Evolutionary conservation across 2,888 invertebrate genomes (phyloP), one percentile per base, ranked within the genome.

Genomic region (Eutolmus rufibarbis): DNA sequence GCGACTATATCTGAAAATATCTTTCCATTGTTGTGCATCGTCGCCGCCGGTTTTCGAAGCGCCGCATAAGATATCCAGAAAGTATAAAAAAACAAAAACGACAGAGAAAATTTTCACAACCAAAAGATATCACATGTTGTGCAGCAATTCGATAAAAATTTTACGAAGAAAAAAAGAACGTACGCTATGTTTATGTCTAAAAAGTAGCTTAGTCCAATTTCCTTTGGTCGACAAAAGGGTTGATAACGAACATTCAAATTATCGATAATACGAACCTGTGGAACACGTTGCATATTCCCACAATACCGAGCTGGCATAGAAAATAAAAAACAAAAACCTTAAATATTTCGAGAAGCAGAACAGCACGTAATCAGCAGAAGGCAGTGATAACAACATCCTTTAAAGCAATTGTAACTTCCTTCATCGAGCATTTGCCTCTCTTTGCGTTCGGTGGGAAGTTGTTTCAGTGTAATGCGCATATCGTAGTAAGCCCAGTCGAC

Each of bases 341-440:
- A 66, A 66, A 66, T 66, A 23, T 66, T 82, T 34, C 74, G 31
- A 43, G 43, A 86, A 78, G 40, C 51, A 66, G 77, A 57, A 79
- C 34, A 79, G 66, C 40, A 40, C 43, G n/a, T 57, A 86, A 77
- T 77, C 86, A 77, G 40, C 34, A 56, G 14, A 57, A 16, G n/a
- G 51, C n/a, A 28, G 43, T 81, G 89, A 89, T 89, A 89, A 88
- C 77, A 34, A 89, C 89, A 89, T 89, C 89, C 89, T 89, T 89
- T 88, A 51, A 51, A 43, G 66, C 46, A 79, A 81, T 81, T 46
- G 77, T 57, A 84, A 82, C 84, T 87, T 85, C 77, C 86, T 86
- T 85, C 77, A 78, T 78, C 86, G 86, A 78, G 56, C 86, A 57
- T 86, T 86, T 86, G 78, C 86, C 78, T 74, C 78, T 74, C 74